phyloP scores from a whole-genome alignment of 2,113 vertebrate genomes.

The Hirundichthys speculiger region DNA sequence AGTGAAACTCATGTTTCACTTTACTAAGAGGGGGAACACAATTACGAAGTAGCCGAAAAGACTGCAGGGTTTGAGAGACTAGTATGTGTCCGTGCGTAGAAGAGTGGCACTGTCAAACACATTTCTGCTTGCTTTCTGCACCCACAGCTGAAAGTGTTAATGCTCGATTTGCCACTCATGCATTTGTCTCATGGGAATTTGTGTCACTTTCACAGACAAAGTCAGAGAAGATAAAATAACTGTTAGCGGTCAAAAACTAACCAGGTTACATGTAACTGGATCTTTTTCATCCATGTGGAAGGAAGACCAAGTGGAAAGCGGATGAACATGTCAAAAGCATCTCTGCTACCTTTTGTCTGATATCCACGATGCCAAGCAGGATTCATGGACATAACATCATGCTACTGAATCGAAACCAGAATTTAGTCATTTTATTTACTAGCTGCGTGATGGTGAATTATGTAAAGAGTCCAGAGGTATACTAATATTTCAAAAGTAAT shows the following conservation, averaged over 20 bases:
- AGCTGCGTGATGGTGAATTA: too few relatives aligned
- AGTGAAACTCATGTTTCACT: slow-evolving; percentile 16
- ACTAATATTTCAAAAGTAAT: too few relatives aligned
- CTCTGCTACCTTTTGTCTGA: slow-evolving; percentile 35
- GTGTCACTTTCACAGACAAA: slow-evolving; percentile 59
- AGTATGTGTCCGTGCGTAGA: neutral
- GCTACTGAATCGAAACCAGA: too few relatives aligned
- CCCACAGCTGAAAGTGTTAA: slow-evolving; percentile 36
- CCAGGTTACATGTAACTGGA: slow-evolving; percentile 45
- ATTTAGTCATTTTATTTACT: too few relatives aligned
- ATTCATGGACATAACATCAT: neutral
- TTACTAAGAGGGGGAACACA: slow-evolving; percentile 17
- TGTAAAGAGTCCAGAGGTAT: too few relatives aligned
- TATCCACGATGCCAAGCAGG: slow-evolving; percentile 12
- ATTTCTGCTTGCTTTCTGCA: slow-evolving; percentile 2
- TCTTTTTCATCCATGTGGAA: slow-evolving; percentile 48
- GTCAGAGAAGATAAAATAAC: slow-evolving; percentile 57
- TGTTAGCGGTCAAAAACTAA: slow-evolving; percentile 45
- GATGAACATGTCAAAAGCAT: slow-evolving; percentile 64
- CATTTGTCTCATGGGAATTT: slow-evolving; percentile 44
- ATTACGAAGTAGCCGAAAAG: slow-evolving; percentile 13
- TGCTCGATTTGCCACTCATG: slow-evolving; percentile 39
- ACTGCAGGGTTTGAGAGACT: slow-evolving; percentile 10
- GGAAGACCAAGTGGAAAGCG: slow-evolving; percentile 50
- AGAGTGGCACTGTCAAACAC: neutral